Conservation (phyloP, 2,113 vertebrate genomes). For the Syngnathus typhle region DNA sequence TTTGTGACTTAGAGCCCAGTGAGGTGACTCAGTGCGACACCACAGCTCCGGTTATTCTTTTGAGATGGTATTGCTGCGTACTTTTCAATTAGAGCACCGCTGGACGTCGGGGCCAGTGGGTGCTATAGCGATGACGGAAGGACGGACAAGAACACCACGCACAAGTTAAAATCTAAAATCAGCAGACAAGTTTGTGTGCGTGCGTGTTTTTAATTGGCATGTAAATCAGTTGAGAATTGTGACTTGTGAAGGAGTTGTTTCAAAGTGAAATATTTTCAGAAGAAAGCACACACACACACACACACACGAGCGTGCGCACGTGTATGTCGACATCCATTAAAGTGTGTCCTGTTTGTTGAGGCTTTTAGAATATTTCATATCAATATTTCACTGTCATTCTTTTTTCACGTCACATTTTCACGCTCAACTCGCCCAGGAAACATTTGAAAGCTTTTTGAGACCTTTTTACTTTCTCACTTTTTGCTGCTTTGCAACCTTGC, state of each 20-base stretch:
- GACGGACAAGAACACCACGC: background rate
- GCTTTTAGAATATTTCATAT: constrained; percentile 45
- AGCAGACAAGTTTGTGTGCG: too few relatives aligned
- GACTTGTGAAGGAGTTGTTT: background rate
- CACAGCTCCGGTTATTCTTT: background rate
- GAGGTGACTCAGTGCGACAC: constrained; percentile 32
- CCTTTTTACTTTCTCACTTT: constrained; percentile 17
- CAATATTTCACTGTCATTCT: constrained; percentile 58
- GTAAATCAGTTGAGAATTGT: background rate
- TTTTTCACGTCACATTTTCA: constrained; percentile 66
- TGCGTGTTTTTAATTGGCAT: background rate
- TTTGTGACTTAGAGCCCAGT: constrained; percentile 44
- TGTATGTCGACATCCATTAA: constrained; percentile 61
- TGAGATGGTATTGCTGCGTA: background rate
- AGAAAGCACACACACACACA: background rate
- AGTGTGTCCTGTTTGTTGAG: constrained; percentile 44
- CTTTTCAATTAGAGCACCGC: too few relatives aligned
- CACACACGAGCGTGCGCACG: background rate
- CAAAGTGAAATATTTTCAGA: background rate
- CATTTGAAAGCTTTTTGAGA: constrained; percentile 10
- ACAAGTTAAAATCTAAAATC: background rate
- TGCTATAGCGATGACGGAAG: too few relatives aligned
- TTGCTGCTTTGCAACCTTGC: background rate
- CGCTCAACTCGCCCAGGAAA: constrained; percentile 40
- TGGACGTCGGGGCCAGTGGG: too few relatives aligned